phyloP scores from a whole-genome alignment of 2,797 vertebrate genomes.

The Atherinosoma microstoma region DNA sequence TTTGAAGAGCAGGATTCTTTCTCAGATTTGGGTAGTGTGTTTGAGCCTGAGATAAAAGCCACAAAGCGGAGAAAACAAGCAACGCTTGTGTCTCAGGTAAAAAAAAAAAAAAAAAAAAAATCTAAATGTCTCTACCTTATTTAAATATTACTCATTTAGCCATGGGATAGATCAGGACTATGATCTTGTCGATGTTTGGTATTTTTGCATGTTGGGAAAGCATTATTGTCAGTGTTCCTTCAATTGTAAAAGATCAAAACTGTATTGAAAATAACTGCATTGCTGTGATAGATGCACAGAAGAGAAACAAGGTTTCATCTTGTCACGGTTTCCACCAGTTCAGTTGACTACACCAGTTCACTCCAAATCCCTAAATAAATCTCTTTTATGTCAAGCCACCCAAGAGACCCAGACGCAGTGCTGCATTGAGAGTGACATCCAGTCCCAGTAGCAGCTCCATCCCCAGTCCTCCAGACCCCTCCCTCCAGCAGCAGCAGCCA shows the following conservation, averaged over 20 bases:
- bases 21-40: constrained; percentile 71
- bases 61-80: constrained; percentile 61
- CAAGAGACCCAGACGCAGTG: constrained; percentile 70
- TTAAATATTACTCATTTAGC: not conserved
- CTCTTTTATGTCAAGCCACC: constrained; percentile 74
- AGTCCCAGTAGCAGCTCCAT: constrained; percentile 25
- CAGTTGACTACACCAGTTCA: constrained; percentile 47
- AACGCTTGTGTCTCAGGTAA: constrained; percentile 52
- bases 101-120: not conserved
- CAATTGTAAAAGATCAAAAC: constrained; percentile 12
- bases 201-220: not conserved
- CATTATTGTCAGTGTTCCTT: not conserved
- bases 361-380: constrained; percentile 44
- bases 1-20: constrained; percentile 57
- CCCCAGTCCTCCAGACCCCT: constrained; percentile 18
- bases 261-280: not conserved
- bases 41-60: constrained; percentile 52
- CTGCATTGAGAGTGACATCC: constrained; percentile 49
- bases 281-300: constrained; percentile 10
- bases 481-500: constrained; percentile 35
- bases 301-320: constrained; percentile 8
- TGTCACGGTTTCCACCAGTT: constrained; percentile 23
- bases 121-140: not conserved
- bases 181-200: not conserved
- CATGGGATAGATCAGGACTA: not conserved